Evolutionary conservation across 2,113 vertebrate genomes (phyloP).

Genomic region (Pica pica): DNA sequence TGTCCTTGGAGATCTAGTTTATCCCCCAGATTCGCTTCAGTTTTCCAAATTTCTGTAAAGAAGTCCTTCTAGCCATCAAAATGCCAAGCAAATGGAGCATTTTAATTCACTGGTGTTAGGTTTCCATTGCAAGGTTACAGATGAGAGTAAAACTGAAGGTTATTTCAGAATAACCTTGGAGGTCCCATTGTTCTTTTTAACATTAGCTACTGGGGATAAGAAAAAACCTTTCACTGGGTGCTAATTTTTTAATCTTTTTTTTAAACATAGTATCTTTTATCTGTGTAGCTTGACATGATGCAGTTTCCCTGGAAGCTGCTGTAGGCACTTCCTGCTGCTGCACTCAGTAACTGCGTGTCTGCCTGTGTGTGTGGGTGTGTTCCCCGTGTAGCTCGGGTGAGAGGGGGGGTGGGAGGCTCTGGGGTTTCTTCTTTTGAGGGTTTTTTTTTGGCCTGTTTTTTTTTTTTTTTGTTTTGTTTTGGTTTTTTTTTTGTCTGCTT

Average conservation of each 20-base stretch:
- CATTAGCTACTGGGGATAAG: background rate
- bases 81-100: background rate
- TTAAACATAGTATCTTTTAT: background rate
- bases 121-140: background rate
- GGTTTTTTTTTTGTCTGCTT: background rate
- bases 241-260: background rate
- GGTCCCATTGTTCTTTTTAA: background rate
- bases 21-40: background rate
- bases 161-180: background rate
- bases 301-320: background rate
- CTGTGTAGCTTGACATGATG: background rate
- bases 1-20: background rate
- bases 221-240: background rate
- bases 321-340: background rate
- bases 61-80: background rate
- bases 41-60: background rate
- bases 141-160: background rate
- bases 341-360: background rate
- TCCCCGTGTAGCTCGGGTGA: background rate
- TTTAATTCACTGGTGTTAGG: background rate
- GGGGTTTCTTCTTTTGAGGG: background rate
- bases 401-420: background rate
- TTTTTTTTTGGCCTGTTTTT: background rate
- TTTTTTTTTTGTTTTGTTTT: background rate
- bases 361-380: background rate